Conservation (phyloP, 2,888 invertebrate genomes). For the Drosophila acutilabella region DNA sequence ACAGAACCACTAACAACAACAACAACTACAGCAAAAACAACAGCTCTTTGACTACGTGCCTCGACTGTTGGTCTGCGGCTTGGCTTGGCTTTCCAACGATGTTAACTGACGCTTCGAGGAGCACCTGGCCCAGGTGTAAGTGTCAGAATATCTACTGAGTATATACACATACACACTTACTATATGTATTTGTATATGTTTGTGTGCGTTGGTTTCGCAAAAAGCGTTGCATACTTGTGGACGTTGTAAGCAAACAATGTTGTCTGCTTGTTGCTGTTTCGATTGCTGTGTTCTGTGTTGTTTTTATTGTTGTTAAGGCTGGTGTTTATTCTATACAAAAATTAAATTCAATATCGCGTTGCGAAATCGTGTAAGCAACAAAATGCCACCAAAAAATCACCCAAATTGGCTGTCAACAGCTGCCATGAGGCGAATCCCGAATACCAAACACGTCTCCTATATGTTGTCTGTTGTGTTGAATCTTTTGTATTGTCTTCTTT, state of each 20-base stretch:
- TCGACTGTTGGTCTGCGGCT: constrained; percentile 52
- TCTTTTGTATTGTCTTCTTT: constrained; percentile 11
- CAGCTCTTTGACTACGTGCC: constrained; percentile 67
- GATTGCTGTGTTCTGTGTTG: constrained; percentile 1
- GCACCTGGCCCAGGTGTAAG: constrained; percentile 49
- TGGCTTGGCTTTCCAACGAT: constrained; percentile 37
- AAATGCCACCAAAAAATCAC: constrained; percentile 48
- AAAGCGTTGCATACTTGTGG: constrained; percentile 63
- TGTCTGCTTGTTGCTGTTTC: constrained; percentile 11
- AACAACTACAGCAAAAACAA: constrained; percentile 22
- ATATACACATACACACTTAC: constrained; percentile 1
- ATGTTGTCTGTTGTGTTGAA: constrained; percentile 6
- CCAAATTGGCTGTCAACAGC: constrained; percentile 68
- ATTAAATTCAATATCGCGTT: constrained; percentile 47
- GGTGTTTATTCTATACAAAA: constrained; percentile 41
- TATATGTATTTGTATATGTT: background rate
- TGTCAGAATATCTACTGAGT: constrained; percentile 29
- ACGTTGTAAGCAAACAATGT: constrained; percentile 47
- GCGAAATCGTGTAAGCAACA: constrained; percentile 36
- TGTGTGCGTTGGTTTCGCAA: constrained; percentile 27
- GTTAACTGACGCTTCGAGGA: constrained; percentile 46
- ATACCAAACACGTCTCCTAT: constrained; percentile 30
- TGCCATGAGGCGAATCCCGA: constrained; percentile 31
- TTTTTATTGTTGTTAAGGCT: background rate
- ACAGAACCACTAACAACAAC: constrained; percentile 14